phyloP scores from a whole-genome alignment of 1,140 invertebrate genomes.

The Rhopalosiphum padi region DNA sequence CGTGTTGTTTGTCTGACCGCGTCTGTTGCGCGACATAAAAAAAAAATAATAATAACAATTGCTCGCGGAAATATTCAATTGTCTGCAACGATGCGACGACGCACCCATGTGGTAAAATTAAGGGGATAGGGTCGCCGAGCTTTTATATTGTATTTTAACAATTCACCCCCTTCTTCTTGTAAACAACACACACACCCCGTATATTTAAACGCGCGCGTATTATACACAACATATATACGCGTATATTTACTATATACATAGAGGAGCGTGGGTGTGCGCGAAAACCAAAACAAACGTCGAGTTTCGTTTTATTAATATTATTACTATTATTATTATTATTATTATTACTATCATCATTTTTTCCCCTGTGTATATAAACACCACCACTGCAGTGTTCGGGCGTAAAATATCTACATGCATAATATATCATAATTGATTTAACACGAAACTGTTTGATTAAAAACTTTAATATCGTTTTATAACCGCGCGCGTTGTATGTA shows the following conservation, averaged over 20 bases:
- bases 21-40: not conserved
- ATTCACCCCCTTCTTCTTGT: conserved; percentile 49
- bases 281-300: conserved; percentile 49
- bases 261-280: not conserved
- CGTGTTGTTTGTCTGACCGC: not conserved
- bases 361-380: not conserved
- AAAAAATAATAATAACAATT: conserved; percentile 3
- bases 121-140: conserved; percentile 9
- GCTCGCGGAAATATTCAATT: conserved; percentile 45
- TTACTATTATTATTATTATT: not conserved
- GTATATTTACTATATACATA: not conserved
- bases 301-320: conserved; percentile 40
- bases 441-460: conserved; percentile 16
- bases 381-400: not conserved
- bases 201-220: not conserved
- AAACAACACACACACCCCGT: conserved; percentile 23
- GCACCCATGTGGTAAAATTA: conserved; percentile 51
- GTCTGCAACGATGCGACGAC: not conserved
- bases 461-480: conserved; percentile 9
- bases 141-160: conserved; percentile 52
- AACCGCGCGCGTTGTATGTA: not conserved
- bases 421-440: conserved; percentile 36
- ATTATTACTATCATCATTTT: not conserved
- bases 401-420: not conserved
- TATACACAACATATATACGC: not conserved